Percentiles rank a stretch among this genome's conserved stretches.
phyloP scores from a whole-genome alignment of 2,888 invertebrate genomes.

The Napeogenes sylphis region DNA sequence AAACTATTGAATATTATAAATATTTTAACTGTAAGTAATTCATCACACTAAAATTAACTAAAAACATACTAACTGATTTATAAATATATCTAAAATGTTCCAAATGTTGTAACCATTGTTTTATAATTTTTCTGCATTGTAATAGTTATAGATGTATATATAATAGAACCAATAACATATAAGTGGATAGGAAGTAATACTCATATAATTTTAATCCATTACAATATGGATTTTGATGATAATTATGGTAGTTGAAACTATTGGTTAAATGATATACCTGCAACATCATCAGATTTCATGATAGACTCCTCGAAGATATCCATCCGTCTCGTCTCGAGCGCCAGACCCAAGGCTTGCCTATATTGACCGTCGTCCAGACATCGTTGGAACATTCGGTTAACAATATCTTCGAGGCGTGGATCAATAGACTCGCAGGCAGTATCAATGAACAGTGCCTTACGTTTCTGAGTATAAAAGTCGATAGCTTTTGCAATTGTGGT shows the following conservation, averaged over 20 bases:
- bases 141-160: neutral
- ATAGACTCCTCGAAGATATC: slow-evolving; percentile 97
- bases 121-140: neutral
- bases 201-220: no score
- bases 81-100: neutral
- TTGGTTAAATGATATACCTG: slow-evolving; percentile 58
- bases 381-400: slow-evolving; percentile 97
- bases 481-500: slow-evolving; percentile 98
- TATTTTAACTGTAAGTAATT: no score
- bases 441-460: slow-evolving; percentile 85
- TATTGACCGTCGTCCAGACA: slow-evolving; percentile 97
- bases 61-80: no score
- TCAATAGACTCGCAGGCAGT: slow-evolving; percentile 84
- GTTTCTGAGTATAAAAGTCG: slow-evolving; percentile 95
- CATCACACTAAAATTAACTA: no score
- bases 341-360: slow-evolving; percentile 96
- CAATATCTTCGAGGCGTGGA: slow-evolving; percentile 91
- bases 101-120: neutral
- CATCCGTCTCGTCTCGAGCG: slow-evolving; percentile 97
- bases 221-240: neutral
- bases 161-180: neutral
- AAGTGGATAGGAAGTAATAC: neutral
- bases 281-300: slow-evolving; percentile 92
- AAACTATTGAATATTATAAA: no score
- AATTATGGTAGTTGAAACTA: neutral